Conservation (phyloP, 2,888 invertebrate genomes). For the Odontothrips loti region DNA sequence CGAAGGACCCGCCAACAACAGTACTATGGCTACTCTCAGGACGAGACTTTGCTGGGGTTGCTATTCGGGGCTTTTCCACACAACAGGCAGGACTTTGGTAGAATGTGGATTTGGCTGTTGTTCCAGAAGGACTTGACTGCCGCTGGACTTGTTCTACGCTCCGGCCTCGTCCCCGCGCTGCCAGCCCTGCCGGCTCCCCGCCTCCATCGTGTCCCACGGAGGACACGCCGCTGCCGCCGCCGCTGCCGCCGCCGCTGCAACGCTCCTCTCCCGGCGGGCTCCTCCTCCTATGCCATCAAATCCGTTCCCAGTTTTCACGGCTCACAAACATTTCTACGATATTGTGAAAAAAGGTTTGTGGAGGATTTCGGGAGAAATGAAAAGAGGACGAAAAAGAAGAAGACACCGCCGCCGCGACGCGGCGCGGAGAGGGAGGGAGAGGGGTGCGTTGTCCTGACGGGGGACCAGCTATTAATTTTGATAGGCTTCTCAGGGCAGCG, state of each 20-base stretch:
- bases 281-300: constrained; percentile 21
- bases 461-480: constrained; percentile 26
- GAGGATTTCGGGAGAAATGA: constrained; percentile 19
- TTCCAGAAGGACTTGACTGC: too few relatives aligned
- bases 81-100: too few relatives aligned
- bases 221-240: too few relatives aligned
- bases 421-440: neutral
- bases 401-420: neutral
- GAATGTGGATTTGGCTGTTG: too few relatives aligned
- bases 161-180: neutral
- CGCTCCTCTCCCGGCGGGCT: neutral
- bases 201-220: neutral
- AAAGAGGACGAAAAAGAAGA: constrained; percentile 5
- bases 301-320: constrained; percentile 6
- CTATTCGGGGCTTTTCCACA: too few relatives aligned
- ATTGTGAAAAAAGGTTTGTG: constrained; percentile 17
- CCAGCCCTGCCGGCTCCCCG: neutral
- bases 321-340: constrained; percentile 26
- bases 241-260: neutral
- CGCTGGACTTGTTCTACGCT: too few relatives aligned
- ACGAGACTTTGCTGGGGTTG: too few relatives aligned
- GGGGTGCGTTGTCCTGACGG: constrained; percentile 10
- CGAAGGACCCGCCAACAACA: too few relatives aligned
- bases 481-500: constrained; percentile 10
- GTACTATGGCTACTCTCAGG: too few relatives aligned